Conservation (phyloP, 1,140 invertebrate species). For the Zelostemma sp. region DNA sequence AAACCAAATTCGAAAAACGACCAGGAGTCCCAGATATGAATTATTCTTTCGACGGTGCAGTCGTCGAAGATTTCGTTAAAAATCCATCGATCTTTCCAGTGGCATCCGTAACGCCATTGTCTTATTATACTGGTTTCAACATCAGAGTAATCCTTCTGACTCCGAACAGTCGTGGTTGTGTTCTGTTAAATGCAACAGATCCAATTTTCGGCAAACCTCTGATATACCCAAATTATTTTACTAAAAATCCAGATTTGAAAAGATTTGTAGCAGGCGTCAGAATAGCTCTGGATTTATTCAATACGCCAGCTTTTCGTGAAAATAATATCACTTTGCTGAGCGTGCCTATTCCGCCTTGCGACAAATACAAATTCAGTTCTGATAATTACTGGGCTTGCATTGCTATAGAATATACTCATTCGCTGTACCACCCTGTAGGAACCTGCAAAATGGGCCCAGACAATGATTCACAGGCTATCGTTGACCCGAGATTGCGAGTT, state of each 20-base stretch:
- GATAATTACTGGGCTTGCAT: conserved; percentile 78
- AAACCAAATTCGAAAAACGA: conserved; percentile 52
- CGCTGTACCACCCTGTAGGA: no score
- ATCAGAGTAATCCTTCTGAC: no score
- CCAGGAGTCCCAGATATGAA: conserved; percentile 75
- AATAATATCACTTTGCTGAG: conserved; percentile 47
- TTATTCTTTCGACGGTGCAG: conserved; percentile 72
- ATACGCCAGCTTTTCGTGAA: no score
- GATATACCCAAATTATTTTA: conserved; percentile 75
- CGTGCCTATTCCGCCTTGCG: conserved; percentile 46
- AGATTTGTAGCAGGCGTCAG: conserved; percentile 64
- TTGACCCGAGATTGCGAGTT: no score
- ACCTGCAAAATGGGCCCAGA: no score
- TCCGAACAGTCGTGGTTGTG: conserved; percentile 71
- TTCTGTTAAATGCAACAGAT: conserved; percentile 70
- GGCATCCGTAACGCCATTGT: conserved; percentile 49
- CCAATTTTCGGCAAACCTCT: conserved; percentile 72
- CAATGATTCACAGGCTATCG: conserved; percentile 76
- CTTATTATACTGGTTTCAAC: conserved; percentile 64
- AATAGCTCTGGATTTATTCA: no score
- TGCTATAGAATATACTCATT: conserved; percentile 72
- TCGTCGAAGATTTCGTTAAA: no score
- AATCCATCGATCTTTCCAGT: conserved; percentile 54
- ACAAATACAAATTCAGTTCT: no score
- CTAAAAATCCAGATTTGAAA: conserved; percentile 62